Percentiles rank a stretch among this genome's conserved stretches.
These are phyloP conservation scores for Acromyrmex echinatior DNA, from an alignment of 1,140 invertebrate species.

Conservation along the genomic window DNA sequence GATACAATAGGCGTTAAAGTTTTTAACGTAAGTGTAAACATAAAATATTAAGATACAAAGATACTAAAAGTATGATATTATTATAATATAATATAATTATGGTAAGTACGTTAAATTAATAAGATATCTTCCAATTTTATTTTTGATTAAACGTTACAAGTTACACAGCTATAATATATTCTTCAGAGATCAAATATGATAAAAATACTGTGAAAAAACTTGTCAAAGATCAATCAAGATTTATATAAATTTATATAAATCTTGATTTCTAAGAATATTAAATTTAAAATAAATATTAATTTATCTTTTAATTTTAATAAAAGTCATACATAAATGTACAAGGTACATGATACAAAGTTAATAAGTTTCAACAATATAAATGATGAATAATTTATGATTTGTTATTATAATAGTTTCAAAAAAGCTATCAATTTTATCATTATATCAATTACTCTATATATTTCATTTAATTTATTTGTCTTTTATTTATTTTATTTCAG, in stretches of 20 bases:
- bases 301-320: background rate
- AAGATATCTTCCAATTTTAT: background rate
- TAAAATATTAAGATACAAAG: conserved; percentile 5
- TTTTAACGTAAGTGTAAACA: conserved; percentile 24
- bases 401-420: background rate
- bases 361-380: background rate
- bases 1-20: background rate
- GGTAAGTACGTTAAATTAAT: background rate
- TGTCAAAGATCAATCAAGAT: background rate
- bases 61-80: background rate
- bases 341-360: background rate
- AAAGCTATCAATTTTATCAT: conserved; percentile 9
- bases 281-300: background rate
- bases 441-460: background rate
- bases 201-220: background rate
- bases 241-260: background rate
- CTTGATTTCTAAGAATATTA: background rate
- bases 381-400: background rate
- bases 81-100: too few species aligned
- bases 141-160: background rate
- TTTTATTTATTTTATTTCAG: background rate
- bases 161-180: background rate
- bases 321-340: background rate
- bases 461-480: background rate
- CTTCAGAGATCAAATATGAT: background rate